Evolutionary conservation across 1,140 invertebrate genomes (phyloP).

Genomic region (Zophobas morio): DNA sequence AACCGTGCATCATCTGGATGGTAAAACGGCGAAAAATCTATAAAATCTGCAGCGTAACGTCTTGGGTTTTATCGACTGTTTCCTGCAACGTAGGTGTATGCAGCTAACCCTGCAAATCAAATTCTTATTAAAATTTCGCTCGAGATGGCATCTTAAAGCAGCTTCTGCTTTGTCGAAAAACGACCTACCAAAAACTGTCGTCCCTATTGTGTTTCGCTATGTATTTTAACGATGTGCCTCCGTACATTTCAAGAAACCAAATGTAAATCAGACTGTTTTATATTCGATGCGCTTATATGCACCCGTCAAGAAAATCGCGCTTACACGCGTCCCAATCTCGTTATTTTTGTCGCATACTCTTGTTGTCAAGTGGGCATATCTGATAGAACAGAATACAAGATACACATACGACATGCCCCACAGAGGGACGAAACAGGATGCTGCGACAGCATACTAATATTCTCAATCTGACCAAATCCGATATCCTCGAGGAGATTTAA

Average conservation of each 20-base stretch:
- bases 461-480: constrained; percentile 48
- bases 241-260: constrained; percentile 10
- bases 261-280: constrained; percentile 48
- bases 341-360: constrained; percentile 53
- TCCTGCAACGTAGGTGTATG: too few species aligned
- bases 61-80: too few species aligned
- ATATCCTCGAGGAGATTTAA: constrained; percentile 36
- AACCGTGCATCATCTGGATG: too few species aligned
- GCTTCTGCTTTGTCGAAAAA: too few species aligned
- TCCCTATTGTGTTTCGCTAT: too few species aligned
- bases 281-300: constrained; percentile 48
- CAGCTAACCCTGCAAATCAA: too few species aligned
- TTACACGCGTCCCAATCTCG: constrained; percentile 52
- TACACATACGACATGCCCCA: constrained; percentile 37
- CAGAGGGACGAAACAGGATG: constrained; percentile 38
- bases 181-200: too few species aligned
- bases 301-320: constrained; percentile 52
- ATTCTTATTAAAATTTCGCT: too few species aligned
- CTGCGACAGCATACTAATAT: constrained; percentile 52
- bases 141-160: too few species aligned
- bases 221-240: too few species aligned
- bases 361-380: constrained; percentile 53
- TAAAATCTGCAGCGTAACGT: too few species aligned
- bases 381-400: constrained; percentile 47
- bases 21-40: too few species aligned